These are phyloP conservation scores for Thecocarcelia acutangulata DNA, from an alignment of 2,888 invertebrate genomes.

Conservation along the genomic window DNA sequence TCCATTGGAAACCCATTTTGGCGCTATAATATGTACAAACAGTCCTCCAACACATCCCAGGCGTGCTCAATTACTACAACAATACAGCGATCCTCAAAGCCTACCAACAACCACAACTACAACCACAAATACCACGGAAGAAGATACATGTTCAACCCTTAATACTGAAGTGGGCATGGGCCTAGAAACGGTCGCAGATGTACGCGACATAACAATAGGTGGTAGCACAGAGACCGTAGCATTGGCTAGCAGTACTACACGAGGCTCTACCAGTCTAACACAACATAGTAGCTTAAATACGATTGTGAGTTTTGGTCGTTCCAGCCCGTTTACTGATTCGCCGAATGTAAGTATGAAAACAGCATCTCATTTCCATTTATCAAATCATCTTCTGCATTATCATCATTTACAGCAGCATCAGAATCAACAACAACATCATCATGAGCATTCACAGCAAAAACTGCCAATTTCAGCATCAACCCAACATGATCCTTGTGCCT, in stretches of 20 bases:
- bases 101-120: constrained; percentile 77
- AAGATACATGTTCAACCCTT: constrained; percentile 79
- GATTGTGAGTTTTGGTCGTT: constrained; percentile 76
- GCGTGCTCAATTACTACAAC: constrained; percentile 78
- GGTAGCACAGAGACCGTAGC: constrained; percentile 60
- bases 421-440: constrained; percentile 53
- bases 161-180: constrained; percentile 78
- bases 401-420: constrained; percentile 44
- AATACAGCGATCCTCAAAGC: constrained; percentile 80
- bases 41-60: constrained; percentile 75
- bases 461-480: constrained; percentile 69
- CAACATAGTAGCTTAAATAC: constrained; percentile 78
- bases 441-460: constrained; percentile 69
- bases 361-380: constrained; percentile 8
- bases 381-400: constrained; percentile 40
- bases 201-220: constrained; percentile 53
- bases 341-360: constrained; percentile 64
- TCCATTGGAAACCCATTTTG: constrained; percentile 79
- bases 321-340: constrained; percentile 72
- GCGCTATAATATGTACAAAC: constrained; percentile 74
- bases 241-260: constrained; percentile 71
- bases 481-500: constrained; percentile 77
- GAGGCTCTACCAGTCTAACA: constrained; percentile 71
- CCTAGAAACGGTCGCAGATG: constrained; percentile 46
- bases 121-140: constrained; percentile 78